Base-by-base conservation (phyloP, 2,888 invertebrate genomes). In the Flabesymbios commensalis region DNA sequence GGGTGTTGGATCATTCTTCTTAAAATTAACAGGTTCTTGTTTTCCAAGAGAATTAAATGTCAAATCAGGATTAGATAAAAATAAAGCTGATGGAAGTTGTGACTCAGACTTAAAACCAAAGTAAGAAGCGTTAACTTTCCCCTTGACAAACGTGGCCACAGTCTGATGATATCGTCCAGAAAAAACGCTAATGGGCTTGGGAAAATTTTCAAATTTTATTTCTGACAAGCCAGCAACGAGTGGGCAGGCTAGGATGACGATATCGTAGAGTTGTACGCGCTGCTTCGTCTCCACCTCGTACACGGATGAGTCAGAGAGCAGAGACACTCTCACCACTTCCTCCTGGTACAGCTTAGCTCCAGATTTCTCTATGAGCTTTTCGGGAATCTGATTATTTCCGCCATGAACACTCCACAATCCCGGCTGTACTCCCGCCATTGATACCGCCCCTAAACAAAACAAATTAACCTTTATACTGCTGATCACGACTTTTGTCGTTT, bases 231-330 rank as follows among this genome's bases (percentile, higher is more conserved):
- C 83, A 1, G 64, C 65, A 5, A 85, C 85, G 39, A 87, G 75
- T 1, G 88, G 88, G 31, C 84, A 75, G 19, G 88, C 88, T 22
- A 88, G 66, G 45, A 88, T 83, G 1, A 88, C 85, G 59, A 86
- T 81, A 70, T 88, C 87, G 71, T 87, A 88, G 29, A 59, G 59
- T 29, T 54, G 48, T 2, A 48, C 51, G 7, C 43, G 51, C 5
- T 56, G 52, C 3, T 32, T 48, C 2, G 53, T 22, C 24, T 29
- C 29, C 5, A 33, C 22, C 3, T n/a, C 22, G 26, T 33, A 24
- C 19, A 19, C 26, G 14, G 41, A 26, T 3, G 24, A 28, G 7
- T 28, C 53, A 22, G 32, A 41, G 2, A 31, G 17, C 14, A 55
- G 29, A n/a, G 45, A 67, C 26, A 83, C 71, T 59, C 70, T 68